phyloP scores from a whole-genome alignment of 2,797 vertebrate species.

The Pseudomugil gertrudae region DNA sequence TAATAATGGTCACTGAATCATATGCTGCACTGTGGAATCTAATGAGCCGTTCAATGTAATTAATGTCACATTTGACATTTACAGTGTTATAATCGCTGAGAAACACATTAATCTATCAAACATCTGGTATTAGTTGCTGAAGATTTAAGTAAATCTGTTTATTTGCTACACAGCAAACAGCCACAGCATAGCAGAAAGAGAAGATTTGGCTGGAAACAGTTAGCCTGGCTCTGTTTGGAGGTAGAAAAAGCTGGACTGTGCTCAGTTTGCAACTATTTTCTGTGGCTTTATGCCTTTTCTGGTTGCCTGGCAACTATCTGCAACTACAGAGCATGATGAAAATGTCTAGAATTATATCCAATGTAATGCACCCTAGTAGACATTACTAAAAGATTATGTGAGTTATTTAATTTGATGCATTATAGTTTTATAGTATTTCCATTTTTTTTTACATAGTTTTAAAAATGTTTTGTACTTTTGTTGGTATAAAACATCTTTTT shows the following conservation, averaged over 20 bases:
- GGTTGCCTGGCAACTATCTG: conserved; percentile 42
- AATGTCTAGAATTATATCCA: background rate
- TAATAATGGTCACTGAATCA: background rate
- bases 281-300: conserved; percentile 13
- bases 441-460: background rate
- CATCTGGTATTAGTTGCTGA: conserved; percentile 9
- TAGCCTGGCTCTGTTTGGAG: background rate
- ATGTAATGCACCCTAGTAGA: background rate
- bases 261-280: conserved; percentile 19
- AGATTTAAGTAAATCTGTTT: conserved; percentile 18
- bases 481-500: no score
- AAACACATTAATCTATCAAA: conserved; percentile 4
- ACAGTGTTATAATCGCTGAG: background rate
- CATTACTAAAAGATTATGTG: conserved; percentile 1
- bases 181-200: conserved; percentile 6
- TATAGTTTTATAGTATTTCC: background rate
- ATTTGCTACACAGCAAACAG: background rate
- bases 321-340: conserved; percentile 6
- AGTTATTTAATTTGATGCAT: background rate
- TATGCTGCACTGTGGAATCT: no score
- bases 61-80: background rate
- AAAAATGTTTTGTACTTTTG: no score
- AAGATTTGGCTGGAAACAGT: conserved; percentile 1
- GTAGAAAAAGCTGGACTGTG: conserved; percentile 10
- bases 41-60: no score